These are phyloP conservation scores for Pongo abelii DNA, from an alignment of 2,113 vertebrate genomes.

Conservation along the genomic window DNA sequence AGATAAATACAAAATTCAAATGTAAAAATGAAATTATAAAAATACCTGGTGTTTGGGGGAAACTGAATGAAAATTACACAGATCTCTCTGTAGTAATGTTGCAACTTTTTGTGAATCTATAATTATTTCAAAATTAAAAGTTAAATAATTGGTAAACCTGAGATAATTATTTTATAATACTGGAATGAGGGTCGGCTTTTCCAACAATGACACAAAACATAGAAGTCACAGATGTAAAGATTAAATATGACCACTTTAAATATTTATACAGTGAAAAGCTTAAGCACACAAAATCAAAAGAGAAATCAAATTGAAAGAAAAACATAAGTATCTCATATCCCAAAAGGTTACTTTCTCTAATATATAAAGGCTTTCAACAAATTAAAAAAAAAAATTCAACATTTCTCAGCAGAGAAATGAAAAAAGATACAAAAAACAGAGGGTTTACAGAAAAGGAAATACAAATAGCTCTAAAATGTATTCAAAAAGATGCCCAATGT, in stretches of 20 bases:
- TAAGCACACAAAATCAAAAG: constrained; percentile 15
- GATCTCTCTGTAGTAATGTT: not conserved
- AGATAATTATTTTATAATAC: constrained; percentile 9
- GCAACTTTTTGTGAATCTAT: not conserved
- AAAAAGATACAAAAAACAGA: not conserved
- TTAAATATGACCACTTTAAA: constrained; percentile 13
- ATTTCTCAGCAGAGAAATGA: not conserved
- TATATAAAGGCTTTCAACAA: not conserved
- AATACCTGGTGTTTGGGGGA: not conserved
- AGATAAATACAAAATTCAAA: not conserved
- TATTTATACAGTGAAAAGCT: not conserved
- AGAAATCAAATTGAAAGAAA: constrained; percentile 38
- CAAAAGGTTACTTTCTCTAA: not conserved
- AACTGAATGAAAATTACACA: not conserved
- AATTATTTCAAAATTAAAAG: not conserved
- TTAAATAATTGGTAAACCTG: not conserved
- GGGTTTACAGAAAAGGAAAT: not conserved
- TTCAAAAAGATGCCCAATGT: not conserved
- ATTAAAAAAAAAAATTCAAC: not conserved
- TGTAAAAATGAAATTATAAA: constrained; percentile 28
- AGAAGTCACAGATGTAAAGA: not conserved
- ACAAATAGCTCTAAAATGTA: not conserved
- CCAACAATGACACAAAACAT: not conserved
- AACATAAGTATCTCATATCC: not conserved
- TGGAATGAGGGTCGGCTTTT: not conserved